These are phyloP conservation scores for Crematogaster levior DNA, from an alignment of 2,888 invertebrate genomes.

Conservation along the genomic window DNA sequence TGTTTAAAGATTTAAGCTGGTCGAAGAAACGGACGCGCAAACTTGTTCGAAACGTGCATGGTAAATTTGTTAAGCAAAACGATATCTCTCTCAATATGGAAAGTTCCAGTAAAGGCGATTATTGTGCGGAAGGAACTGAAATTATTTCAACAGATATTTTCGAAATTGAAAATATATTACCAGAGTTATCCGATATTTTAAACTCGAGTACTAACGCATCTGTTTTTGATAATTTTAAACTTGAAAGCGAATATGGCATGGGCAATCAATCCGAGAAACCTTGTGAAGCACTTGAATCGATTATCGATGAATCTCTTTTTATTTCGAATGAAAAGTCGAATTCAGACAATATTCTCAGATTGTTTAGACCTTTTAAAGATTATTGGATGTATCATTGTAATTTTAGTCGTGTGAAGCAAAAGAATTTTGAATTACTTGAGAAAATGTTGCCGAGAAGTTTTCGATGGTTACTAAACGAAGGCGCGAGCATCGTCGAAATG, in stretches of 20 bases:
- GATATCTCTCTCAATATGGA: not conserved
- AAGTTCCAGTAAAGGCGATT: not conserved
- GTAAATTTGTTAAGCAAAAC: conserved; percentile 56
- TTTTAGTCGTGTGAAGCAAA: conserved; percentile 76
- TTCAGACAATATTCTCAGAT: conserved; percentile 18
- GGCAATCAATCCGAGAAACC: not conserved
- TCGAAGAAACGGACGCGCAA: conserved; percentile 12
- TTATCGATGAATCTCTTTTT: not conserved
- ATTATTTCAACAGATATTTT: not conserved
- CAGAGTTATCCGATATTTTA: conserved; percentile 31
- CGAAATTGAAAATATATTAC: not conserved
- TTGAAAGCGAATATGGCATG: not conserved
- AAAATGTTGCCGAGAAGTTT: conserved; percentile 82
- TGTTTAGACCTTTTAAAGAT: conserved; percentile 79
- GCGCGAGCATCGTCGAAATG: conserved; percentile 81
- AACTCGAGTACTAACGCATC: conserved; percentile 47
- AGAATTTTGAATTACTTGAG: conserved; percentile 79
- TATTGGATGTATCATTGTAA: conserved; percentile 84
- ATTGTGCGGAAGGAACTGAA: not conserved
- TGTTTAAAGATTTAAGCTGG: not conserved
- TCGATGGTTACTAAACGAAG: conserved; percentile 84
- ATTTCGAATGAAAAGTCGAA: not conserved
- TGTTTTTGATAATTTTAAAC: not conserved
- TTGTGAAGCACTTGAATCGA: not conserved
- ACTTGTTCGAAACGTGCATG: conserved; percentile 28